phyloP scores from a whole-genome alignment of 2,888 invertebrate genomes.

The Oligia fasciuncula region DNA sequence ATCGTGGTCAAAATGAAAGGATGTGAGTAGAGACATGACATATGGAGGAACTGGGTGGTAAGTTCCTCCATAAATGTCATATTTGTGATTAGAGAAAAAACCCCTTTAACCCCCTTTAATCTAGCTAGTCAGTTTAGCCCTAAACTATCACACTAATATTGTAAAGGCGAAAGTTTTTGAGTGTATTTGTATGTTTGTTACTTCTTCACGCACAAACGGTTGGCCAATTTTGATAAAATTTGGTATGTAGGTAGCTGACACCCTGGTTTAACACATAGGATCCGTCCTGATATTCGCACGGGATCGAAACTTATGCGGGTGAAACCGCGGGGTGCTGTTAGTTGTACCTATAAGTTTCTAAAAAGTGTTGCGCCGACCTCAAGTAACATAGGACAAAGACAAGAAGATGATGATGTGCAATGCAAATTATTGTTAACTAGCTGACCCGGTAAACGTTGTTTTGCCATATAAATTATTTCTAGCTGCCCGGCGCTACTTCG shows the following conservation, averaged over 20 bases:
- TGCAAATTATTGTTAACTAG: not conserved
- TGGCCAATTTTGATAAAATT: no score
- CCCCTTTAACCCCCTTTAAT: not conserved
- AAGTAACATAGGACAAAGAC: not conserved
- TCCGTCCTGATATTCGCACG: no score
- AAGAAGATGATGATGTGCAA: not conserved
- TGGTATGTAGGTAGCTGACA: no score
- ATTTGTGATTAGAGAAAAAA: not conserved
- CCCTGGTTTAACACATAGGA: no score
- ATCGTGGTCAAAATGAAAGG: not conserved
- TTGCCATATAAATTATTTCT: no score
- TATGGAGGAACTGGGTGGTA: not conserved
- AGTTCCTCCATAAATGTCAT: not conserved
- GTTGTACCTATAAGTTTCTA: not conserved
- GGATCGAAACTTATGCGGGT: no score
- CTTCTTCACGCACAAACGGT: no score
- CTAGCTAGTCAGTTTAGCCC: not conserved
- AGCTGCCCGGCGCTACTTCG: no score
- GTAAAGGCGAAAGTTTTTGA: no score
- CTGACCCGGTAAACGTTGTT: no score
- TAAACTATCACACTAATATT: not conserved
- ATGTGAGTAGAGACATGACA: not conserved
- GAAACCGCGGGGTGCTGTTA: no score
- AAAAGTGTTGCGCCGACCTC: not conserved
- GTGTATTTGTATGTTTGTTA: no score